Base-by-base conservation (phyloP, 2,113 vertebrate species). In the Channa argus region DNA sequence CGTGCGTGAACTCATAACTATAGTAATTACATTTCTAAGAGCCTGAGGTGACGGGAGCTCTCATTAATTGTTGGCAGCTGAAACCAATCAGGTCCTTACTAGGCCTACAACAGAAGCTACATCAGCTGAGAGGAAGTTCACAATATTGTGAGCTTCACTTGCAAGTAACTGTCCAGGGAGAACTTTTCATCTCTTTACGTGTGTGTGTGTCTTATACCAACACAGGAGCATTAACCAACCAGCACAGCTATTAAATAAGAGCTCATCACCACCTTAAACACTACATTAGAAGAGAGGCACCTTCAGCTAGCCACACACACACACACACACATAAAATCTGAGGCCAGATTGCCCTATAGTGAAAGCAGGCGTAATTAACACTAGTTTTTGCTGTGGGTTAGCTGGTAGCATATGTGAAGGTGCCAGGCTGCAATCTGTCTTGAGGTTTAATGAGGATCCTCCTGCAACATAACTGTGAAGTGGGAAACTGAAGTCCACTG, bases 401-500 rank as follows among this genome's bases (percentile, higher is more conserved):
- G 91, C 86, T 79, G 67, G 80, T 91, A 91, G 80, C 93, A 92
- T 94, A 92, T 94, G 93, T 89, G 86, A 14, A 61, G 75, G 45
- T 87, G 85, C 87, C 73, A 68, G 85, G 75, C 60, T 64, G 74
- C 92, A 94, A 91, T 91, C 92, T 94, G 93, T 93, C 66, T 49
- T 53, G 67, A 66, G 74, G 74, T 68, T 72, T 93, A 93, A 93
- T 91, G 86, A 93, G 83, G 72, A 79, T 82, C 49, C 73, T 84
- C 74, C 76, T 73, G 82, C 78, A 85, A 39, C 63, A 58, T 14
- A 15, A 44, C 67, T 74, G 56, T 63, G 47, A 60, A 52, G 69
- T 4, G 33, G 41, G 50, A 71, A 39, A 9, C 56, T 33, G 64
- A 61, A 73, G 72, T 73, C 55, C 47, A 74, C 53, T 63, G 70